Evolutionary conservation across 2,797 vertebrate species (phyloP), one percentile per base, ranked within the genome.

Genomic region (Lithobates pipiens): DNA sequence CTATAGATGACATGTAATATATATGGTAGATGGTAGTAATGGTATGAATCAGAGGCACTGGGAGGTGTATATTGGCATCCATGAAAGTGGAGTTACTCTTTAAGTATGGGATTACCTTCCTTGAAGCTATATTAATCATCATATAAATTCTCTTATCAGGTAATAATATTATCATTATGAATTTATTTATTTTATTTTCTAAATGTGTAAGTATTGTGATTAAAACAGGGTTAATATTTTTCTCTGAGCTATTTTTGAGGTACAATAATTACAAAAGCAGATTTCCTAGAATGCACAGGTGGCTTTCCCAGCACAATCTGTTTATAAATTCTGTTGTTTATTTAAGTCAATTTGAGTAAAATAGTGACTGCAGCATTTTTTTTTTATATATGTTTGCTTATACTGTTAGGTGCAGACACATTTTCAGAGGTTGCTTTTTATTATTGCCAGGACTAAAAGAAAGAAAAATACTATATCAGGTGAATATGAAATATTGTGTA

Each of bases 261-360:
- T 61, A 61, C 25, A 61, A 57, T 39, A 72, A 34, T 2, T 36
- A 73, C 32, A 73, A 57, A 72, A 72, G 46, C 68, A 80, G 71
- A 72, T 81, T 81, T 81, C 69, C 79, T 81, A 61, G 79, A 73
- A 72, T 39, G 57, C 79, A 81, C 34, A 39, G 65, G 65, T 46
- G 39, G 70, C 50, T 81, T 25, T 73, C 18, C 8, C 11, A 36
- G 32, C 9, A 39, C 69, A 72, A 81, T 72, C 79, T 72, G 79
- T 81, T 81, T 78, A 15, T 16, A 21, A 39, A 81, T 81, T 81
- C 54, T 44, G n/a, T 67, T 67, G n/a, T 29, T 67, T 67, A 25
- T 67, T 67, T 27, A 25, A 67, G 10, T 15, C n/a, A 67, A 2
- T 25, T 25, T 25, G 4, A 67, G 65, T 13, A 67, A 67, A 67